phyloP scores from a whole-genome alignment of 2,888 invertebrate genomes.

The Leucoptera coffeella region DNA sequence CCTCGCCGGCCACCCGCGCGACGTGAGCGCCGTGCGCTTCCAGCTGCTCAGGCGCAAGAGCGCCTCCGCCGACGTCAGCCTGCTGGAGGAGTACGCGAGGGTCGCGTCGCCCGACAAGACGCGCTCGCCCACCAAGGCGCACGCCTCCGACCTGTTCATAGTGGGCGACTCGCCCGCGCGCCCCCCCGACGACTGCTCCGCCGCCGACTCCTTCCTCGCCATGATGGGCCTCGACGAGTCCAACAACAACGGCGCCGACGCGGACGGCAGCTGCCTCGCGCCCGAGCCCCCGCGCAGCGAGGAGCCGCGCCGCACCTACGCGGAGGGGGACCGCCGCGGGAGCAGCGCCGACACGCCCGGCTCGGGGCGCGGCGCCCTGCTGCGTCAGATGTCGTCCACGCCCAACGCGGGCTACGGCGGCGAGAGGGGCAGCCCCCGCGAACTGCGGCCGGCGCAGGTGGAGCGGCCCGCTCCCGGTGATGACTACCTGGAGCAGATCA shows the following conservation, averaged over 20 bases:
- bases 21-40: constrained; percentile 38
- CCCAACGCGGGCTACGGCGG: constrained; percentile 16
- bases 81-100: constrained; percentile 26
- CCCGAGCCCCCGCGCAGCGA: constrained; percentile 18
- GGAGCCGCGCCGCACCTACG: constrained; percentile 16
- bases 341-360: constrained; percentile 38
- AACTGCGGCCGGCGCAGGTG: constrained; percentile 9
- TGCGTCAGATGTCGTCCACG: constrained; percentile 22
- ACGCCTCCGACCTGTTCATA: constrained; percentile 32
- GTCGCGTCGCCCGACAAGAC: constrained; percentile 14
- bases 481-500: constrained; percentile 11
- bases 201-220: constrained; percentile 32
- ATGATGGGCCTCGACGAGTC: constrained; percentile 37
- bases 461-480: constrained; percentile 9
- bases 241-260: constrained; percentile 20
- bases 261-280: constrained; percentile 20
- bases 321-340: constrained; percentile 26
- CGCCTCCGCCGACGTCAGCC: constrained; percentile 26
- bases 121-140: constrained; percentile 17
- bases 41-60: constrained; percentile 28
- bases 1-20: constrained; percentile 42
- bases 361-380: constrained; percentile 19
- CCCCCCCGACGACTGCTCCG: constrained; percentile 16
- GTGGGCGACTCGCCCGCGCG: constrained; percentile 21
- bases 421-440: constrained; percentile 13